Conservation (phyloP, 64 coral and sea anemone species). For the Montipora sp. region DNA sequence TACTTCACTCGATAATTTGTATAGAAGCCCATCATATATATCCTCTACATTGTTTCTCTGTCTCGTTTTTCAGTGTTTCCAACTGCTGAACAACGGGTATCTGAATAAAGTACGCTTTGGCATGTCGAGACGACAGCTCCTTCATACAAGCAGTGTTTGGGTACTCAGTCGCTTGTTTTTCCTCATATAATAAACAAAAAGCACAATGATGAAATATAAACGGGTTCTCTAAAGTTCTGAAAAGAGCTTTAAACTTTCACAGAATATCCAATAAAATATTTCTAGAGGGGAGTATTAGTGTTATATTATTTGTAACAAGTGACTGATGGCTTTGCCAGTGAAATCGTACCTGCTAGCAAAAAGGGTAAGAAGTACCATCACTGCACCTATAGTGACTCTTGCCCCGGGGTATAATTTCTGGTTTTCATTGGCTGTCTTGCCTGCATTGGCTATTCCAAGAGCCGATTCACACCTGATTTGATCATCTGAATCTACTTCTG, state of each 20-base stretch:
- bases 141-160: conserved; percentile 44
- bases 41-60: conserved; percentile 5
- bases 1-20: conserved; percentile 3
- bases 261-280: background rate
- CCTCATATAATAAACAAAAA: conserved; percentile 24
- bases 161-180: background rate
- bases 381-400: too few relatives aligned
- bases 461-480: too few relatives aligned
- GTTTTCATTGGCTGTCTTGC: too few relatives aligned
- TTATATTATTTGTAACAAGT: background rate
- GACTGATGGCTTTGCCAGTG: background rate
- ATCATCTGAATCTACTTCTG: too few relatives aligned
- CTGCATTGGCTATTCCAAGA: too few relatives aligned
- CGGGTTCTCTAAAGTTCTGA: conserved; percentile 30
- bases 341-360: too few relatives aligned
- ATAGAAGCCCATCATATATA: conserved; percentile 42
- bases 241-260: conserved; percentile 46
- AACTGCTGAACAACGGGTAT: conserved; percentile 61
- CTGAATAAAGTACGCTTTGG: conserved; percentile 44
- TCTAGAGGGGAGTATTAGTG: background rate
- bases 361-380: too few relatives aligned
- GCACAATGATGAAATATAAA: conserved; percentile 53
- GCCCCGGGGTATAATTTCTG: too few relatives aligned
- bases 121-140: background rate
- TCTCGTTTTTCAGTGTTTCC: background rate